phyloP scores from a whole-genome alignment of 2,797 vertebrate species.

The Clamator glandarius region DNA sequence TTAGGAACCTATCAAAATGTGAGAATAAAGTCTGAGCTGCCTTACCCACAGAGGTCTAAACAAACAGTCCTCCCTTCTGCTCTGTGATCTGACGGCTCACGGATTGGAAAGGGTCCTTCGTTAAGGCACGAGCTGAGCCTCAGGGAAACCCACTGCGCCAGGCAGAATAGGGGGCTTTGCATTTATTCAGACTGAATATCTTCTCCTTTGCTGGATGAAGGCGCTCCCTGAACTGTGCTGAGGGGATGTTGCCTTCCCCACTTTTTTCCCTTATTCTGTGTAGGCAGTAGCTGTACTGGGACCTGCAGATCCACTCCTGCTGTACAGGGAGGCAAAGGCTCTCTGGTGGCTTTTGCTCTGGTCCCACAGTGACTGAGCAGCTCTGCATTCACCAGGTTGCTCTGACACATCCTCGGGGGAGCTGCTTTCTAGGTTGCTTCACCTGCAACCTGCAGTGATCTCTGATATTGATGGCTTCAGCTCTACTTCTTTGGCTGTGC shows the following conservation, averaged over 20 bases:
- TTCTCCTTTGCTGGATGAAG: not conserved
- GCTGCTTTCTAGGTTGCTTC: not conserved
- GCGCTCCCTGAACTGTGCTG: not conserved
- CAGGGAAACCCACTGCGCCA: not conserved
- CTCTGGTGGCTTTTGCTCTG: not conserved
- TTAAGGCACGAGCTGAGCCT: constrained; percentile 12
- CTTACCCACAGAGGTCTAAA: constrained; percentile 69
- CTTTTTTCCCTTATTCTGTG: not conserved
- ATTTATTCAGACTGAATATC: constrained; percentile 21
- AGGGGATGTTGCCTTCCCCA: not conserved
- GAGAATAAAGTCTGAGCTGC: constrained; percentile 66
- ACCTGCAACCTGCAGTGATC: not conserved
- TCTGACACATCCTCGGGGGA: not conserved
- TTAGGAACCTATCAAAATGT: constrained; percentile 67
- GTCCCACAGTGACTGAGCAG: not conserved
- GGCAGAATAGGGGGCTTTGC: constrained; percentile 24
- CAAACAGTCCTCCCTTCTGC: constrained; percentile 61
- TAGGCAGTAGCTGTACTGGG: rapidly evolving
- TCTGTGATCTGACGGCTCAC: not conserved
- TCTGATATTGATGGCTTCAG: not conserved
- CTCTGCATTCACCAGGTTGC: not conserved
- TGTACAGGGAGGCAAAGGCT: too few species aligned
- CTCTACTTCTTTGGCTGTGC: not conserved
- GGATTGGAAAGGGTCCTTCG: constrained; percentile 33
- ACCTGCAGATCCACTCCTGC: not conserved